Conservation (phyloP, 2,797 vertebrate species). For the Zalophus californianus region DNA sequence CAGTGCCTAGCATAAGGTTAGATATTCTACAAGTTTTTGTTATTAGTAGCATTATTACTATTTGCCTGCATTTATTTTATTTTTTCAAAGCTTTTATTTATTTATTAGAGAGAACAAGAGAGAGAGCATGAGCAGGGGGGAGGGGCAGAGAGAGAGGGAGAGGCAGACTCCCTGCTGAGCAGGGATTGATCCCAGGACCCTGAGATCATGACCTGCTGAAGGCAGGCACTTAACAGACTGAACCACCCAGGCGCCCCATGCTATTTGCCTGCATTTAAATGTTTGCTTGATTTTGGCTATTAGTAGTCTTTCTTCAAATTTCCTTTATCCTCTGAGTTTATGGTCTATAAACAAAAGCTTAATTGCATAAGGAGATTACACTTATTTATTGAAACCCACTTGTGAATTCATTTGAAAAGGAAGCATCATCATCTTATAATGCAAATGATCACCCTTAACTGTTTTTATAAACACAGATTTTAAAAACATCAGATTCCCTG, state of each 20-base stretch:
- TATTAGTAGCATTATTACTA: neutral
- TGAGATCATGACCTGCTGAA: neutral
- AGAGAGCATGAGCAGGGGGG: neutral
- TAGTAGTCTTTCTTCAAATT: neutral
- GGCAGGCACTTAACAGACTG: neutral
- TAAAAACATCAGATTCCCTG: neutral
- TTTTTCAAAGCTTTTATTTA: neutral
- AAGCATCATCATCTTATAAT: neutral
- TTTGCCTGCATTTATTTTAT: neutral
- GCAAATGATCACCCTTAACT: neutral
- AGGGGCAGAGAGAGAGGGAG: neutral
- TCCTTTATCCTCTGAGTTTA: neutral
- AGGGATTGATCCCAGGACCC: neutral
- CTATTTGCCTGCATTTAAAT: neutral
- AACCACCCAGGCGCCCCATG: neutral
- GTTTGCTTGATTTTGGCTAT: conserved; percentile 48
- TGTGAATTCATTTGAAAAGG: conserved; percentile 25
- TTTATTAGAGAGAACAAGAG: neutral
- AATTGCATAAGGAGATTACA: neutral
- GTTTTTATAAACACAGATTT: conserved; percentile 31
- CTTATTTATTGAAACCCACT: neutral
- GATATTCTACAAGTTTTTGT: neutral
- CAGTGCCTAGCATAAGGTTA: accelerated
- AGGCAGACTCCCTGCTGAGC: neutral
- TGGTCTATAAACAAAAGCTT: neutral